Evolutionary conservation across 2,888 invertebrate genomes (phyloP).

Genomic region (Lucinisca nassula): DNA sequence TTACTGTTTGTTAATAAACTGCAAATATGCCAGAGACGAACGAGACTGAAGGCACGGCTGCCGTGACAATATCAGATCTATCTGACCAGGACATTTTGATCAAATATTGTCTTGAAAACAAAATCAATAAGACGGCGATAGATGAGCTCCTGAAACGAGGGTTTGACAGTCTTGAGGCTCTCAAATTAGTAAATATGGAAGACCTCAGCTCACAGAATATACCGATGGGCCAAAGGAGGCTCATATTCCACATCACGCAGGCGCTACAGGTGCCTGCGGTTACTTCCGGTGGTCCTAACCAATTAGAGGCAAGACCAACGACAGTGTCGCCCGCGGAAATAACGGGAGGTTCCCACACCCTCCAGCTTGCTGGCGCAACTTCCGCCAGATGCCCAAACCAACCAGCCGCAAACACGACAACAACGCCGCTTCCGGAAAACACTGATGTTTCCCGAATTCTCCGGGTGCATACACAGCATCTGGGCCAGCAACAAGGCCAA

Average conservation of each 20-base stretch:
- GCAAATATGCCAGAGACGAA: too few relatives aligned
- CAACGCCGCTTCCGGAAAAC: not conserved
- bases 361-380: not conserved
- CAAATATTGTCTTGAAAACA: constrained; percentile 6
- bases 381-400: not conserved
- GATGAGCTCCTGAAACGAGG: constrained; percentile 13
- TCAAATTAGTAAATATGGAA: constrained; percentile 14
- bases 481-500: not conserved
- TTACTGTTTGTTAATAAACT: too few relatives aligned
- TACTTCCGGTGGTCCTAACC: not conserved
- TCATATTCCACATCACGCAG: not conserved
- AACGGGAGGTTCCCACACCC: not conserved
- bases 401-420: not conserved
- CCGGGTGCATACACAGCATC: not conserved
- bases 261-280: not conserved
- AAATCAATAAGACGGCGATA: constrained; percentile 12
- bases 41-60: not conserved
- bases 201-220: constrained; percentile 7
- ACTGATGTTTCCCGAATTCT: constrained; percentile 1
- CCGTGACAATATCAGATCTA: not conserved
- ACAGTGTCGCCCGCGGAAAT: not conserved
- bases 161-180: constrained; percentile 15
- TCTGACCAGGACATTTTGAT: constrained; percentile 2
- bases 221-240: constrained; percentile 8
- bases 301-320: not conserved